Conservation (phyloP, 2,113 vertebrate genomes). For the Takifugu bimaculatus region DNA sequence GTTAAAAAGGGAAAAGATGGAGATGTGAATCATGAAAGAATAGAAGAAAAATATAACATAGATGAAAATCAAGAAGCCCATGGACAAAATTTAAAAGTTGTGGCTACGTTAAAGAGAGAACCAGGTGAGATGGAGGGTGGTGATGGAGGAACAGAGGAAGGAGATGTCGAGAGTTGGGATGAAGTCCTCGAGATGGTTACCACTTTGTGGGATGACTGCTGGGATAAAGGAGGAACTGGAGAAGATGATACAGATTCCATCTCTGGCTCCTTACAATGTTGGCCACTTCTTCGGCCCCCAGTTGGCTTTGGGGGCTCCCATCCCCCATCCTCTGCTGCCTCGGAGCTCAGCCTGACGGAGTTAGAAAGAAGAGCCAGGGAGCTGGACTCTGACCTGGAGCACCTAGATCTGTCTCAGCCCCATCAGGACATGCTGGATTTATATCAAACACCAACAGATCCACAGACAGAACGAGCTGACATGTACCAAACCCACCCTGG, state of each 20-base stretch:
- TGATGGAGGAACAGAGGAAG: conserved; percentile 25
- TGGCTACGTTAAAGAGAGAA: conserved; percentile 35
- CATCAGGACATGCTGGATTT: conserved; percentile 43
- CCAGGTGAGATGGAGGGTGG: conserved; percentile 32
- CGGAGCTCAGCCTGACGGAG: conserved; percentile 73
- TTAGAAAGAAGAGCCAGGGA: conserved; percentile 70
- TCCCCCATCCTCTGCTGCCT: conserved; percentile 73
- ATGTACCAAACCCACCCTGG: conserved; percentile 66
- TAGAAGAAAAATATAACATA: background rate
- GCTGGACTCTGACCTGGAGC: conserved; percentile 66
- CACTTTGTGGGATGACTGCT: conserved; percentile 73
- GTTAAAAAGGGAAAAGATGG: conserved; percentile 17
- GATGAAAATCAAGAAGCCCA: conserved; percentile 10
- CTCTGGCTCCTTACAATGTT: conserved; percentile 69
- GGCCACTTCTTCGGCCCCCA: conserved; percentile 75
- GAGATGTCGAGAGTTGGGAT: conserved; percentile 66
- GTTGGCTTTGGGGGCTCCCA: conserved; percentile 77
- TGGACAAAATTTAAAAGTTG: conserved; percentile 22
- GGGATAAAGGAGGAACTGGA: conserved; percentile 47
- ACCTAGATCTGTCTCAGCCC: conserved; percentile 58
- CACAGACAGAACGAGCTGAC: conserved; percentile 52
- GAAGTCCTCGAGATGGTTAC: conserved; percentile 75
- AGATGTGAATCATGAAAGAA: conserved; percentile 1
- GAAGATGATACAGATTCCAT: conserved; percentile 61
- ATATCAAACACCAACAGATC: conserved; percentile 47